A percentile compares a stretch with the other conserved stretches of the same genome.
These are phyloP conservation scores for Chrysemys picta DNA, from an alignment of 2,113 vertebrate genomes.

Conservation along the genomic window DNA sequence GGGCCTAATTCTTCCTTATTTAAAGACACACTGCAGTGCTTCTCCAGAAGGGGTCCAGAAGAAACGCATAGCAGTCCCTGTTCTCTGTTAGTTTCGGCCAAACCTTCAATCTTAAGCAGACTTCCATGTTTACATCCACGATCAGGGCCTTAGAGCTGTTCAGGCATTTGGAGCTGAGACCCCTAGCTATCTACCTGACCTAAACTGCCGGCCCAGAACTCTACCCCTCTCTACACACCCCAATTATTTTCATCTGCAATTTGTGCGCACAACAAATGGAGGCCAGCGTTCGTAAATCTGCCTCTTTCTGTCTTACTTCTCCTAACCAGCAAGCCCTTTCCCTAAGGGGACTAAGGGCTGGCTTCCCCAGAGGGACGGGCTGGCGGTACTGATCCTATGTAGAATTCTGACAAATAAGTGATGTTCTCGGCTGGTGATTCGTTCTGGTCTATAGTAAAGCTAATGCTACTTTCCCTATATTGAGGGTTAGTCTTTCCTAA, in stretches of 20 bases:
- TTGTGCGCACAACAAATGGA: not conserved
- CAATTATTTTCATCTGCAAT: not conserved
- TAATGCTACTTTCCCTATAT: not conserved
- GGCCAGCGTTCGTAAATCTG: not conserved
- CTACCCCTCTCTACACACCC: not conserved
- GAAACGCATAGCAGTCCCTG: not conserved
- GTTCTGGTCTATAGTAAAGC: not conserved
- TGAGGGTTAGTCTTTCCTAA: not conserved
- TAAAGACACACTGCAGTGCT: not conserved
- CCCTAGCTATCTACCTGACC: not conserved
- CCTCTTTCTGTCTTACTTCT: not conserved
- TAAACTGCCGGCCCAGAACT: not conserved
- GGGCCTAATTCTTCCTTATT: not conserved
- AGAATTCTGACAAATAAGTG: not conserved
- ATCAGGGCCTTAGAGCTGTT: not conserved
- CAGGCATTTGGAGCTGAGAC: not conserved
- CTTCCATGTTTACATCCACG: not conserved
- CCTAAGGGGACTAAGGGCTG: not conserved
- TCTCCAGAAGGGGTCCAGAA: not conserved
- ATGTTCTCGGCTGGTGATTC: not conserved
- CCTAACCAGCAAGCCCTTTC: not conserved
- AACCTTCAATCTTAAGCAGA: not conserved
- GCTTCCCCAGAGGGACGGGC: not conserved
- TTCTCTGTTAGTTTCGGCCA: not conserved
- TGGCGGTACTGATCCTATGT: not conserved